Evolutionary conservation across 2,888 invertebrate species (phyloP).

Genomic region (Leptura quadrifasciata): DNA sequence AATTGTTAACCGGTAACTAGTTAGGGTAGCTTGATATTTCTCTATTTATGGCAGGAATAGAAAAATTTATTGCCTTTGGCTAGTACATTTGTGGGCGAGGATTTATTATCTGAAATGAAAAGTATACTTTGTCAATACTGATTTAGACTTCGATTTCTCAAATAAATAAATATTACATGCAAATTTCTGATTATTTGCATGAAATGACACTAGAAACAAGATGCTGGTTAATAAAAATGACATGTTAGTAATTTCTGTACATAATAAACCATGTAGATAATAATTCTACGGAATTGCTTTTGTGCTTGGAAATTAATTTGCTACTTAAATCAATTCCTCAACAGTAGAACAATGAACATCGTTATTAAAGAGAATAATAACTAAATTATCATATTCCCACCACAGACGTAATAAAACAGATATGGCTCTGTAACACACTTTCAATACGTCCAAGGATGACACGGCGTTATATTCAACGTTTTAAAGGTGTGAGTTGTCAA

Average conservation of each 20-base stretch:
- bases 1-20: not conserved
- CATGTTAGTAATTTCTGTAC: not conserved
- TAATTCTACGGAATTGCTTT: not conserved
- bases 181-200: not conserved
- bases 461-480: not conserved
- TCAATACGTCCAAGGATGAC: slow-evolving; percentile 3
- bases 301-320: slow-evolving; percentile 1
- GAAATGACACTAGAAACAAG: not conserved
- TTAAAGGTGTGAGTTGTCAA: not conserved
- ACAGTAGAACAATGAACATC: slow-evolving; percentile 11
- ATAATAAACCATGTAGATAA: not conserved
- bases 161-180: not conserved
- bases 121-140: not conserved
- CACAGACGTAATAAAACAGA: slow-evolving; percentile 2
- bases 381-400: not conserved
- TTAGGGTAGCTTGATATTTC: not conserved
- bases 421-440: slow-evolving; percentile 14
- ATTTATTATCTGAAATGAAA: not conserved
- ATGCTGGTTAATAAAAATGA: not conserved
- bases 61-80: not conserved
- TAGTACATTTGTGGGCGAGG: not conserved
- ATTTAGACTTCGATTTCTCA: not conserved
- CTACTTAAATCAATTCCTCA: slow-evolving; percentile 9
- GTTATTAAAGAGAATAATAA: not conserved
- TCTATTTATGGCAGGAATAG: not conserved